Conservation (phyloP, 2,888 invertebrate genomes). For the Harpalus rubripes region DNA sequence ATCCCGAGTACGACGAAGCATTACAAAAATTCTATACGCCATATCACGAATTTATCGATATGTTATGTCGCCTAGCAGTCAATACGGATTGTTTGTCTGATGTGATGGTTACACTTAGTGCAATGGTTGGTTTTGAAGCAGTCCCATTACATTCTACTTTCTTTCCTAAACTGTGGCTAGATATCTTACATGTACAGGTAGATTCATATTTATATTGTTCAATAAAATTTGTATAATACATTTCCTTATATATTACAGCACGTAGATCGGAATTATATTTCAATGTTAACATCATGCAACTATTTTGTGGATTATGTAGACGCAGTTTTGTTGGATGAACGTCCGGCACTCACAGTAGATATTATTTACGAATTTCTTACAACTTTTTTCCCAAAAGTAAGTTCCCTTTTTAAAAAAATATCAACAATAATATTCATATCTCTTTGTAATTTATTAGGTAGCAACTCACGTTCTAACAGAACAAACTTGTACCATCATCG, state of each 20-base stretch:
- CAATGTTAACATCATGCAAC: slow-evolving; percentile 89
- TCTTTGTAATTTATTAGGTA: slow-evolving; percentile 75
- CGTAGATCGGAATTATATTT: slow-evolving; percentile 89
- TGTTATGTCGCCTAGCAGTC: slow-evolving; percentile 92
- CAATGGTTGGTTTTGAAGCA: slow-evolving; percentile 94
- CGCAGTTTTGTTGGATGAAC: slow-evolving; percentile 92
- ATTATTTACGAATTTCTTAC: slow-evolving; percentile 93
- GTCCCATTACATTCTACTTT: slow-evolving; percentile 92
- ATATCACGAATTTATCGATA: slow-evolving; percentile 94
- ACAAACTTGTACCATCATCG: slow-evolving; percentile 81
- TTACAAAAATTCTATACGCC: slow-evolving; percentile 89
- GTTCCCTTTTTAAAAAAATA: slow-evolving; percentile 49
- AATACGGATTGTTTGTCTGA: slow-evolving; percentile 93
- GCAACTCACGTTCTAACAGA: slow-evolving; percentile 82
- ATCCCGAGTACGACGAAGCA: slow-evolving; percentile 88
- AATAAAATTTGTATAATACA: neutral
- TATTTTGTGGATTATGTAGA: slow-evolving; percentile 94
- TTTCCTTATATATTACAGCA: slow-evolving; percentile 78
- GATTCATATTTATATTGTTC: neutral
- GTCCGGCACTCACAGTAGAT: slow-evolving; percentile 90
- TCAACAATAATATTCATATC: neutral
- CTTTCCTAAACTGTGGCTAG: slow-evolving; percentile 95
- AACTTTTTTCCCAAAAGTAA: slow-evolving; percentile 93
- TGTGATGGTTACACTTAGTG: slow-evolving; percentile 90
- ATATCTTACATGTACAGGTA: slow-evolving; percentile 87